Percentiles rank a stretch among this genome's conserved stretches.
Conservation (phyloP, 2,888 invertebrate genomes). For the Agrotis clavis region DNA sequence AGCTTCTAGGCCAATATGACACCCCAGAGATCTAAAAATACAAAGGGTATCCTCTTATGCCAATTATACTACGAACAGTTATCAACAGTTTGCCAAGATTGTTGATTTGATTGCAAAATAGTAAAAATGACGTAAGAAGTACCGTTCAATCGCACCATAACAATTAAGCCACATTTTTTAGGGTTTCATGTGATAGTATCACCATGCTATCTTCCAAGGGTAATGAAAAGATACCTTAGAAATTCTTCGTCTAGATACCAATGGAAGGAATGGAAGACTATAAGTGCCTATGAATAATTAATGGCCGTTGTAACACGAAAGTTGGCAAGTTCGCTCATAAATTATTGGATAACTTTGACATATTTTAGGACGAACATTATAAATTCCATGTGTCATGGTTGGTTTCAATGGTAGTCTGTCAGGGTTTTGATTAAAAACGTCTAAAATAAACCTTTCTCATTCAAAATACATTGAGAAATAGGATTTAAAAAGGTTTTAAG, state of each 20-base stretch:
- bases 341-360: slow-evolving; percentile 48
- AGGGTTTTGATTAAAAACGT: background rate
- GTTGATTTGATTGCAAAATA: background rate
- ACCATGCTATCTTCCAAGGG: background rate
- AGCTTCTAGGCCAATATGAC: too few relatives aligned
- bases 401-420: background rate
- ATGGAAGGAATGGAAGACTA: slow-evolving; percentile 42
- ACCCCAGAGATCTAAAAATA: too few relatives aligned
- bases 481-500: too few relatives aligned
- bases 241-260: slow-evolving; percentile 55
- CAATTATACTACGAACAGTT: too few relatives aligned
- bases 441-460: slow-evolving; percentile 3
- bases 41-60: too few relatives aligned
- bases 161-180: background rate
- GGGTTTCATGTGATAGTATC: background rate
- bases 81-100: background rate
- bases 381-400: slow-evolving; percentile 9
- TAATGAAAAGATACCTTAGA: slow-evolving; percentile 42
- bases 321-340: slow-evolving; percentile 63
- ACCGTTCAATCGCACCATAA: background rate
- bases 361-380: slow-evolving; percentile 34
- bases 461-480: background rate
- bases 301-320: slow-evolving; percentile 64
- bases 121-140: too few relatives aligned
- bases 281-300: slow-evolving; percentile 67